These are phyloP conservation scores for Julus scanicus DNA, from an alignment of 2,888 invertebrate genomes.

Conservation along the genomic window DNA sequence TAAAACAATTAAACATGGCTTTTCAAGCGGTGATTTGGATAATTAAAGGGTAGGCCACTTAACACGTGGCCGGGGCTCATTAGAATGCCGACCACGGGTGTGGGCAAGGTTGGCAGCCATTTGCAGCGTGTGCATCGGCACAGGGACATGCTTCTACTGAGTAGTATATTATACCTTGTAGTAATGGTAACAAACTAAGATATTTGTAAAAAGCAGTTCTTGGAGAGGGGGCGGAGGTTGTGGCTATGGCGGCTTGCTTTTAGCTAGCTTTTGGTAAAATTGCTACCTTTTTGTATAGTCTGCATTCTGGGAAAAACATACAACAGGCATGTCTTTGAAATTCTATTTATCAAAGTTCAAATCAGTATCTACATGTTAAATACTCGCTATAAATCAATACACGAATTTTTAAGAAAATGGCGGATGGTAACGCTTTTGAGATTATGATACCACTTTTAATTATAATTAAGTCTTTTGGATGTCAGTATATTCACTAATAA, in stretches of 20 bases:
- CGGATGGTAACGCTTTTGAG: too few species aligned
- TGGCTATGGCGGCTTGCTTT: background rate
- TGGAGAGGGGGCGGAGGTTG: background rate
- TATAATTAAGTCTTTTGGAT: too few species aligned
- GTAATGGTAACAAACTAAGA: constrained; percentile 3
- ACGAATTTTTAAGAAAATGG: too few species aligned
- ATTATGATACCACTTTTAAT: too few species aligned
- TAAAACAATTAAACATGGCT: constrained; percentile 33
- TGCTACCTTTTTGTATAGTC: background rate
- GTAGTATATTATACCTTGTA: background rate
- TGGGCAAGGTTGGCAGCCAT: background rate
- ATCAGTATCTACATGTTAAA: too few species aligned
- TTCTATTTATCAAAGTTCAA: too few species aligned
- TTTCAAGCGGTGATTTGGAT: constrained; percentile 6
- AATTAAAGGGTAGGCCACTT: constrained; percentile 33
- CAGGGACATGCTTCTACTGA: background rate
- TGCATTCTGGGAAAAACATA: too few species aligned
- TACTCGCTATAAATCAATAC: too few species aligned
- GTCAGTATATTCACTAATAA: too few species aligned
- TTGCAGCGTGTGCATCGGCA: too few species aligned
- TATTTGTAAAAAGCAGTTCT: background rate
- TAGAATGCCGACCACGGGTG: background rate
- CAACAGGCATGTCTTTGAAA: too few species aligned
- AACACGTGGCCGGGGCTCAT: background rate
- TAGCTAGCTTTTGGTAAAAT: constrained; percentile 7